These are phyloP conservation scores for Caenorhabditis remanei DNA, from an alignment of 1,140 invertebrate species.

Conservation along the genomic window DNA sequence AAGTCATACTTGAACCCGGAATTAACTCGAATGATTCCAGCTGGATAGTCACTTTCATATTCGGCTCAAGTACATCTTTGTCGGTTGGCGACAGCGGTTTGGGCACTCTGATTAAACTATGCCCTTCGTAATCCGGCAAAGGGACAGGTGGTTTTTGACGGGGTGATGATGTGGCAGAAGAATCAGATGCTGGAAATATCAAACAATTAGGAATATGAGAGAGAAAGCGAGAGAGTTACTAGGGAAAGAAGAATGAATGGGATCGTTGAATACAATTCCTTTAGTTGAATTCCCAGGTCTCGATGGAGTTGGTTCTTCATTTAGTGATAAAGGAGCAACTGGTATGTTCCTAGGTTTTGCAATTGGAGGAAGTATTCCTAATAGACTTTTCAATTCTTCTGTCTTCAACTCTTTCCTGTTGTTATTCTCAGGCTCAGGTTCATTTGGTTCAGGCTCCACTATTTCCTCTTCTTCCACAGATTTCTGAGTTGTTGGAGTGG, in stretches of 20 bases:
- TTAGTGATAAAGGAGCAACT: neutral
- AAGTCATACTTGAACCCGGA: constrained; percentile 30
- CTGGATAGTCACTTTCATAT: constrained; percentile 29
- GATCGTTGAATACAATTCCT: constrained; percentile 46
- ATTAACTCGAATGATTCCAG: constrained; percentile 33
- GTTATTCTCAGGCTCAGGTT: constrained; percentile 16
- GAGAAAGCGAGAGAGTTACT: constrained; percentile 10
- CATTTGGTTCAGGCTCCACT: constrained; percentile 8
- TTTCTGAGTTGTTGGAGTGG: constrained; percentile 7
- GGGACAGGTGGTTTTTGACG: constrained; percentile 56
- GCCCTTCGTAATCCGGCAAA: constrained; percentile 37
- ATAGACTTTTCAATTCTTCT: constrained; percentile 4
- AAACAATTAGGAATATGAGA: neutral
- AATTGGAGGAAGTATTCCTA: constrained; percentile 58
- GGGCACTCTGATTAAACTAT: constrained; percentile 14
- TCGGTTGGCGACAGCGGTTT: constrained; percentile 36
- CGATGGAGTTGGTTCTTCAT: neutral
- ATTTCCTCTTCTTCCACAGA: constrained; percentile 40
- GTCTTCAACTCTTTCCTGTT: constrained; percentile 2
- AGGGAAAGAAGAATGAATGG: constrained; percentile 43
- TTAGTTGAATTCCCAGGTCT: neutral
- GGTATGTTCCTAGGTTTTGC: constrained; percentile 56
- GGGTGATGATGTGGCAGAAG: constrained; percentile 58
- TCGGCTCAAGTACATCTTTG: constrained; percentile 24
- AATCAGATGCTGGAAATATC: constrained; percentile 57